Evolutionary conservation across 2,113 vertebrate genomes (phyloP).

Genomic region (Andinoacara biseriatus): DNA sequence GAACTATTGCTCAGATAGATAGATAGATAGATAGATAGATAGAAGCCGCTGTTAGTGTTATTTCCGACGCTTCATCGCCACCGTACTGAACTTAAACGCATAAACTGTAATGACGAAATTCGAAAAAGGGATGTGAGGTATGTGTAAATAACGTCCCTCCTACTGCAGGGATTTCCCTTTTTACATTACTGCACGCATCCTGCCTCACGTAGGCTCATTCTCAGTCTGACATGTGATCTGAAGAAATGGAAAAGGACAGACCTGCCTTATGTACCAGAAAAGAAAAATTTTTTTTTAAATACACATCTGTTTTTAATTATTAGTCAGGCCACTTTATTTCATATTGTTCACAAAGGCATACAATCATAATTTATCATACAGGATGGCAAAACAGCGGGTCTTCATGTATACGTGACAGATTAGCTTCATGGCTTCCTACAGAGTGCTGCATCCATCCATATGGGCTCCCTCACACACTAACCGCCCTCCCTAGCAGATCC

Average conservation of each 20-base stretch:
- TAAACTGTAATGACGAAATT: constrained; percentile 1
- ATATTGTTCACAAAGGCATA: not conserved
- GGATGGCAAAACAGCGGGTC: not conserved
- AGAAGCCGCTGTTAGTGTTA: not conserved
- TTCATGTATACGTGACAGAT: constrained; percentile 1
- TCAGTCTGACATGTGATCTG: constrained; percentile 13
- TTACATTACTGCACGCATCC: constrained; percentile 30
- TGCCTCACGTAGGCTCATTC: constrained; percentile 62
- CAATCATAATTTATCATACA: not conserved
- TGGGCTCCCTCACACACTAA: not conserved
- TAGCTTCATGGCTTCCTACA: constrained; percentile 17
- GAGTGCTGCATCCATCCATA: constrained; percentile 29
- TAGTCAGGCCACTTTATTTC: not conserved
- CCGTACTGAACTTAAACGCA: not conserved
- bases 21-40: not conserved
- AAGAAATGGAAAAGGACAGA: not conserved
- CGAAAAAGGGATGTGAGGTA: not conserved
- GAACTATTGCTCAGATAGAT: not conserved
- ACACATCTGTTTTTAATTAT: not conserved
- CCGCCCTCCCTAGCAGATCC: not conserved
- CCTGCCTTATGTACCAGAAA: too few species aligned
- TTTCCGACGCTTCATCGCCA: not conserved
- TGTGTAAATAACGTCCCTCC: not conserved
- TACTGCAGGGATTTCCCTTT: constrained; percentile 60
- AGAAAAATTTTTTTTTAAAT: too few species aligned